Base-by-base conservation (phyloP, 2,888 invertebrate species). In the Ypsolopha scabrella region DNA sequence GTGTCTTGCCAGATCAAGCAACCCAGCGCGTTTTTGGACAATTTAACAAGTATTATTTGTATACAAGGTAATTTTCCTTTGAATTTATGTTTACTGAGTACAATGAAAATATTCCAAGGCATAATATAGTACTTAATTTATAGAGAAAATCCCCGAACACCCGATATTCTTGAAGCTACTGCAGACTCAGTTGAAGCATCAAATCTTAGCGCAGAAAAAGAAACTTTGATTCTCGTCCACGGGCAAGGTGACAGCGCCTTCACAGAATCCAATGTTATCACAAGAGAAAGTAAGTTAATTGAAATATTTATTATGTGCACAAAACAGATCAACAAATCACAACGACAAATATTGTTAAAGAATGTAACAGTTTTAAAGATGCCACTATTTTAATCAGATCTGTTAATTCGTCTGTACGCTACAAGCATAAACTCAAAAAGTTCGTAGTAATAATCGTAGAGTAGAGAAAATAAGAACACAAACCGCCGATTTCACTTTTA, bases 171-270 rank as follows among this genome's bases (percentile, higher is more conserved):
- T 41, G 39, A 14, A 10, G 34, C 41, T 1, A 41, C 49, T 8
- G n/a, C n/a, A 2, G 34, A 11, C 1, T 49, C 49, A 6, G 8
- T 49, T 6, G 6, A 0, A 11, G 13, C 34, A 3, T 53, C 51
- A 11, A 33, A 45, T 10, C 41, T 53, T 7, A 7, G 52, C 3
- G 41, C 53, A 43, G 52, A 14, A 0, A 52, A 54, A 0, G 52
- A 55, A 43, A 60, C 60, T 3, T 55, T 55, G 8, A 45, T 61
- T 9, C 46, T 61, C 24, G 57, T 61, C 6, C 61, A 61, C 33
- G 61, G 61, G 0, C 57, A 57, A 11, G 47, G 53, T 11, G 60
- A 54, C 4, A 56, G 52, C 13, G 61, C 52, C 1, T 56, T 53
- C 45, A 56, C 47, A 35, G 51, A 54, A 7, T 51, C 59, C 9